A percentile compares a stretch with the other conserved stretches of the same genome.
These are phyloP conservation scores for Rhopalosiphum nymphaeae DNA, from an alignment of 2,888 invertebrate species.

Conservation along the genomic window DNA sequence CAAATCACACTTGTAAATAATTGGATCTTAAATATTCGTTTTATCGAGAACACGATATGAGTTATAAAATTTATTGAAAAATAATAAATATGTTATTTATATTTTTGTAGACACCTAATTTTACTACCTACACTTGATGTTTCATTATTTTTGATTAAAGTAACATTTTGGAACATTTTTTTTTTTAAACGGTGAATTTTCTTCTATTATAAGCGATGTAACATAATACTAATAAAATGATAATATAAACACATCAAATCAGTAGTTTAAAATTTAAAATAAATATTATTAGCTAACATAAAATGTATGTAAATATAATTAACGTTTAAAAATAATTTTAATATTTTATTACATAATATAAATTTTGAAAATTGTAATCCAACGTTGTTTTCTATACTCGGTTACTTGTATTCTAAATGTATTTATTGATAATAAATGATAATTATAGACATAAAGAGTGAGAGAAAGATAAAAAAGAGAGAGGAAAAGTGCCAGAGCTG, in stretches of 20 bases:
- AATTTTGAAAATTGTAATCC: background rate
- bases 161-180: background rate
- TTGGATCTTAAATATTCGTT: background rate
- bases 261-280: background rate
- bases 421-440: background rate
- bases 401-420: background rate
- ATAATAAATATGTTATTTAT: background rate
- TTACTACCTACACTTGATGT: background rate
- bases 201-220: background rate
- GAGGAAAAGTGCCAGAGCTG: background rate
- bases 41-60: background rate
- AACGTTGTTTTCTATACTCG: background rate
- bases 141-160: background rate
- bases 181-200: background rate
- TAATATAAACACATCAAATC: background rate
- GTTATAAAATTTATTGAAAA: background rate
- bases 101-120: background rate
- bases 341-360: too few relatives aligned
- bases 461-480: background rate
- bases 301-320: background rate
- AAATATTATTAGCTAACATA: background rate
- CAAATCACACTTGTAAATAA: background rate
- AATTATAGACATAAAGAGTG: background rate
- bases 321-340: background rate
- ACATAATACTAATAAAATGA: background rate